Evolutionary conservation across 1,140 invertebrate species (phyloP), one percentile per base, ranked within the genome.

Genomic region (Drosophila neocordata): DNA sequence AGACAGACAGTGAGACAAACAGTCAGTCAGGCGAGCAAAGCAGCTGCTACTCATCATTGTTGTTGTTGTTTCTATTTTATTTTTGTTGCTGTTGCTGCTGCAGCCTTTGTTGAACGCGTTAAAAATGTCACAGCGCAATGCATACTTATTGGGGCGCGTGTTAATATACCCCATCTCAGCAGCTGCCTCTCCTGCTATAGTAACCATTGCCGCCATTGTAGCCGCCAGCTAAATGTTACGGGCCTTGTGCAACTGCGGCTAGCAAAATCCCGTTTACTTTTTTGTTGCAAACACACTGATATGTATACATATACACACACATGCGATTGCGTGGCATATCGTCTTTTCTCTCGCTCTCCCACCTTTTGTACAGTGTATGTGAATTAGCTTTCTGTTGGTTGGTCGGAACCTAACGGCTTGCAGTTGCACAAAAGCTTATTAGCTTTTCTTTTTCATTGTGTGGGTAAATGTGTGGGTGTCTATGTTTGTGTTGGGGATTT

Each of bases 361-460:
- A 79, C 79, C 83, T 82, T 79, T 88, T 87, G 75, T 88, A 75
- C 61, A 76, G 77, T 78, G 83, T 88, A 75, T 88, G 87, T 79
- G 83, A 88, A 88, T 87, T 87, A 87, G 82, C 79, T 87, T 88
- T 87, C 69, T 76, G 72, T 60, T 68, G 79, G 75, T 68, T 77
- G 83, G 74, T 67, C 62, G 64, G 64, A 68, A 59, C 65, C 64
- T 71, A 66, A 75, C 73, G 73, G 78, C 60, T 82, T 63, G 66
- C 81, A 84, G 88, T 88, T 88, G 83, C 76, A 88, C 79, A 88
- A 88, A 88, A 88, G 83, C 83, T 88, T 88, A 88, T 88, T 88
- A 88, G 72, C 67, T 78, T 72, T 73, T 77, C 53, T 56, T 57
- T 31, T 34, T 51, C n/a, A 31, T 71, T 65, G 41, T 27, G 51